Percentiles rank a stretch among this genome's conserved stretches.
phyloP scores from a whole-genome alignment of 2,113 vertebrate genomes.

The Rhegmatorhina hoffmannsi region DNA sequence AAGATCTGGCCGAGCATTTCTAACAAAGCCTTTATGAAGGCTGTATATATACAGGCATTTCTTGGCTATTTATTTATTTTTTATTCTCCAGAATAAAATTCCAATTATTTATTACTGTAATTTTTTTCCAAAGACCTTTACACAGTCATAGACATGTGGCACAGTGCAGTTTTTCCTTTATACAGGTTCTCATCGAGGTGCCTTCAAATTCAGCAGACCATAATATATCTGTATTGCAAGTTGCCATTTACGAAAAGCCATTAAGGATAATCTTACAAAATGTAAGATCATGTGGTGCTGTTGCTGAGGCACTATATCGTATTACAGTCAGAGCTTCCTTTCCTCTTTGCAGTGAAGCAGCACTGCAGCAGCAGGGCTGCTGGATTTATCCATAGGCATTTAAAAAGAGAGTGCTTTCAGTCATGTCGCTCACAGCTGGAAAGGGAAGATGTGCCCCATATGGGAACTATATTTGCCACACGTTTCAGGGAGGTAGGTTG shows the following conservation, averaged over 20 bases:
- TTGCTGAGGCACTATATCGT: conserved; percentile 18
- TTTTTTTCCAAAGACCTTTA: not conserved
- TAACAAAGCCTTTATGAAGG: not conserved
- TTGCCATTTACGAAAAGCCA: conserved; percentile 58
- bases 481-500: conserved; percentile 82
- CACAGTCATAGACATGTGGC: fast-evolving
- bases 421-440: conserved; percentile 41
- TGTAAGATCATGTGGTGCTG: conserved; percentile 19
- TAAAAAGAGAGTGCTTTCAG: conserved; percentile 22
- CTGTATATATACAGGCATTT: not conserved
- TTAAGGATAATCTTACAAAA: conserved; percentile 70
- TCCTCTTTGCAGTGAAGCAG: conserved; percentile 13
- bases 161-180: not conserved
- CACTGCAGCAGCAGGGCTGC: not conserved
- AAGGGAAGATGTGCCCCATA: conserved; percentile 67
- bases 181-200: not conserved
- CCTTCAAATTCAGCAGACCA: conserved; percentile 11
- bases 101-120: not conserved
- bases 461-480: conserved; percentile 81
- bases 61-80: not conserved
- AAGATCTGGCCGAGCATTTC: not conserved
- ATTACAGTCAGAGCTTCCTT: not conserved
- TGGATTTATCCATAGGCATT: conserved; percentile 1
- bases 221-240: conserved; percentile 53
- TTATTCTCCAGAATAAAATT: not conserved